A percentile compares a stretch with the other conserved stretches of the same genome.
Evolutionary conservation across 2,888 invertebrate species (phyloP).

Genomic region (Noctua comes): DNA sequence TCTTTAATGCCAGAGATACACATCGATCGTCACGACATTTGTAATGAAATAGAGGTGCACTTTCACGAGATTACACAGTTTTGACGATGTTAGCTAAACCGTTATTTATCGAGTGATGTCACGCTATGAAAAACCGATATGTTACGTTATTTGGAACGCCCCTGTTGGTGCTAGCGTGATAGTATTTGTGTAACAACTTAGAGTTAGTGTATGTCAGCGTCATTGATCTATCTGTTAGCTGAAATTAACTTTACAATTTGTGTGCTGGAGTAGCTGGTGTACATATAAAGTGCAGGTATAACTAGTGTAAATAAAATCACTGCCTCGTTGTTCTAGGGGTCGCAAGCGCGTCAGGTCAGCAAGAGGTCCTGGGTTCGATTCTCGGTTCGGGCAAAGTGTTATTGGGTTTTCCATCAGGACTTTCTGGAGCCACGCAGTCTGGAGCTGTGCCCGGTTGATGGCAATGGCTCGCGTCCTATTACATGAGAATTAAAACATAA

Average conservation of each 20-base stretch:
- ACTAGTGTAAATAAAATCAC: not conserved
- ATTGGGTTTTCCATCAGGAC: no score
- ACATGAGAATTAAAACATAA: no score
- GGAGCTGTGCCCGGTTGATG: no score
- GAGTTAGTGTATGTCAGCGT: conserved; percentile 2
- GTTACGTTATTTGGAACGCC: conserved; percentile 58
- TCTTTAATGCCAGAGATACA: conserved; percentile 40
- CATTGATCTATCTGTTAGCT: conserved; percentile 29
- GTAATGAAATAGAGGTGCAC: conserved; percentile 50
- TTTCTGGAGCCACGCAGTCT: no score
- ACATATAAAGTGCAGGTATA: not conserved
- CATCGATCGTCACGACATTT: conserved; percentile 42
- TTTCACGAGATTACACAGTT: conserved; percentile 55
- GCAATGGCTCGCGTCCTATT: no score
- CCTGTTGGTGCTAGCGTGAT: conserved; percentile 47
- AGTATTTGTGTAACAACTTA: conserved; percentile 47
- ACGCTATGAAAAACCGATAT: conserved; percentile 57
- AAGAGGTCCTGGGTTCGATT: no score
- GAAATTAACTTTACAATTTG: conserved; percentile 23
- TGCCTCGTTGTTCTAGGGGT: no score
- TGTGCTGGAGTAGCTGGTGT: not conserved
- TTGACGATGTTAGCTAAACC: conserved; percentile 37
- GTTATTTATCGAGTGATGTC: conserved; percentile 54
- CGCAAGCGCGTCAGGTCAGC: no score
- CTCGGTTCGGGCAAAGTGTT: no score